Base-by-base conservation (phyloP, 2,888 invertebrate species). In the Andrena bucephala region DNA sequence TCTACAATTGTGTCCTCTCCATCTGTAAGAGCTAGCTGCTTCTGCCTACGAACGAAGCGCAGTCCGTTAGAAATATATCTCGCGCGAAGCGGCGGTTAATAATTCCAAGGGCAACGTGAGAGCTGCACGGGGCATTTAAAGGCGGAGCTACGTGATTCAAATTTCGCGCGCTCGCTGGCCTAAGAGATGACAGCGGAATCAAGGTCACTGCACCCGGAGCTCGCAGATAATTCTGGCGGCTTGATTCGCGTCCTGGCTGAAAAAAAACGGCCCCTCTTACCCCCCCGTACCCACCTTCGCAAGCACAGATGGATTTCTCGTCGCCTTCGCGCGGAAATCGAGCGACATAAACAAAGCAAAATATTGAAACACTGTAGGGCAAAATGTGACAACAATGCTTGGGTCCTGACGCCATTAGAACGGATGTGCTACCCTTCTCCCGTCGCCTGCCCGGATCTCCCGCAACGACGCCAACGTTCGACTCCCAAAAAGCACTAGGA, bases 351-450 rank as follows among this genome's bases (percentile, higher is more conserved):
- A 93, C 93, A 93, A 93, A 92, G 90, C 90, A 89, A 92, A 92
- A 91, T 93, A 93, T 92, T 93, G 93, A 93, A 94, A 94, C 94
- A 94, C 94, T 94, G 94, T 93, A 93, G 85, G 88, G 87, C 89
- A 93, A 94, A 94, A 94, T 92, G 92, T 94, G 94, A 94, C 94
- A 94, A 94, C 94, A 94, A 92, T 94, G 94, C 93, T 91, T 91
- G 86, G 83, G 81, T 87, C 86, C 77, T 85, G 91, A 93, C 94
- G 93, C 94, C 94, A 94, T 94, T 93, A 92, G 84, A 92, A 90
- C 92, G 92, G 92, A 93, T 91, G 90, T 87, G 42, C 42, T 42
- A 65, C 77, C 89, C 86, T 87, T 84, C 74, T 81, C 36, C 31
- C 60, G 36, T 83, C 77, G 8, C 67, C 70, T 29, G 65, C 75